A percentile compares a stretch with the other conserved stretches of the same genome.
Evolutionary conservation across 2,113 vertebrate genomes (phyloP).

Genomic region (Panurus biarmicus): DNA sequence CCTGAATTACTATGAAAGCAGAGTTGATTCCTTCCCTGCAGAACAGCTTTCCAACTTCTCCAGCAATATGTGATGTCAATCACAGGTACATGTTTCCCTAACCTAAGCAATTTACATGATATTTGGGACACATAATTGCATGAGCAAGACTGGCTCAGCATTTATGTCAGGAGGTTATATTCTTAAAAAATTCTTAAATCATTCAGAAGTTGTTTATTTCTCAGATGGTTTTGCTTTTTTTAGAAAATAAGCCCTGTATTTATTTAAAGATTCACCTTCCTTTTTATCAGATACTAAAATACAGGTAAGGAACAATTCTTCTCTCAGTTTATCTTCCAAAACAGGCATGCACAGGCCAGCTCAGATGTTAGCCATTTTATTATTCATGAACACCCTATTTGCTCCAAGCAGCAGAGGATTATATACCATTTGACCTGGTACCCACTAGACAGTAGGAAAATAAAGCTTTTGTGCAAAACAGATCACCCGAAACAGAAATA

Average conservation of each 20-base stretch:
- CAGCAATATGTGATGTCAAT: neutral
- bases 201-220: neutral
- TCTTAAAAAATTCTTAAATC: neutral
- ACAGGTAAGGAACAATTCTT: neutral
- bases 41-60: neutral
- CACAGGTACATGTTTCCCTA: neutral
- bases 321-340: neutral
- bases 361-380: neutral
- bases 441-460: neutral
- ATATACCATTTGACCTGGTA: conserved; percentile 11
- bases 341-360: neutral
- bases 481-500: neutral
- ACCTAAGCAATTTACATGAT: neutral
- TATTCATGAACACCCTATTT: neutral
- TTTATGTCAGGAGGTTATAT: neutral
- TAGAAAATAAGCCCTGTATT: neutral
- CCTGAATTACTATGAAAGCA: neutral
- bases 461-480: neutral
- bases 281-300: neutral
- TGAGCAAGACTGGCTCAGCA: neutral
- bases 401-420: neutral
- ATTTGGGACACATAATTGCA: neutral
- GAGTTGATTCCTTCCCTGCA: neutral
- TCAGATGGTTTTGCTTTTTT: neutral
- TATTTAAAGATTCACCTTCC: neutral